Conservation (phyloP, 2,797 vertebrate genomes). For the Falco novaeseelandiae region DNA sequence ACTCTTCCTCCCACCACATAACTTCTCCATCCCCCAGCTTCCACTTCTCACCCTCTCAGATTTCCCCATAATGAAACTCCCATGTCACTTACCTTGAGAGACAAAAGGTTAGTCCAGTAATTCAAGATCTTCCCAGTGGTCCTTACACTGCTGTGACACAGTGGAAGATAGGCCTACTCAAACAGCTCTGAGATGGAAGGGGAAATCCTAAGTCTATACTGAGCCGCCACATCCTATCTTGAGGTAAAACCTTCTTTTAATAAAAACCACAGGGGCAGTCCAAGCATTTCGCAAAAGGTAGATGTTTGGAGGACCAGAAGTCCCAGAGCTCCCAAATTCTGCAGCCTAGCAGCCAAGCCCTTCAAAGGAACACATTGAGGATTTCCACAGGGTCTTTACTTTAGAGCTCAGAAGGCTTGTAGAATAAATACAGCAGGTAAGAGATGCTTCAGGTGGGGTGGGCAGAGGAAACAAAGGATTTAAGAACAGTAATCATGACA, state of each 20-base stretch:
- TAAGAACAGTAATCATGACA: neutral
- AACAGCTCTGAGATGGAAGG: neutral
- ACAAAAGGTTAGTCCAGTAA: neutral
- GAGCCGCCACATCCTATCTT: neutral
- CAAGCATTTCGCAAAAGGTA: neutral
- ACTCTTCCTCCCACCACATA: constrained; percentile 11
- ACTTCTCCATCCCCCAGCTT: neutral
- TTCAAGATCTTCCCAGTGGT: neutral
- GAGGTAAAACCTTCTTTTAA: constrained; percentile 14
- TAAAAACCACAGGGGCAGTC: neutral
- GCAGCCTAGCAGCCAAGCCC: neutral
- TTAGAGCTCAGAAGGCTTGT: neutral
- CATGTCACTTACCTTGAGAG: neutral
- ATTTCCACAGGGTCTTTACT: neutral
- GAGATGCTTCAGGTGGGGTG: neutral
- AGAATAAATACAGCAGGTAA: neutral
- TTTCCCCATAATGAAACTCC: constrained; percentile 12
- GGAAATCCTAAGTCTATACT: neutral
- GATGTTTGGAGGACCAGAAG: neutral
- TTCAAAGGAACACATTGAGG: neutral
- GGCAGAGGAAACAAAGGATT: neutral
- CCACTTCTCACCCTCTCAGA: constrained; percentile 2
- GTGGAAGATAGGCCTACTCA: neutral
- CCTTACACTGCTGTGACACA: neutral
- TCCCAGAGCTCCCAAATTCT: neutral